A percentile compares a stretch with the other conserved stretches of the same genome.
phyloP scores from a whole-genome alignment of 2,888 invertebrate genomes.

The Diaprepes abbreviatus region DNA sequence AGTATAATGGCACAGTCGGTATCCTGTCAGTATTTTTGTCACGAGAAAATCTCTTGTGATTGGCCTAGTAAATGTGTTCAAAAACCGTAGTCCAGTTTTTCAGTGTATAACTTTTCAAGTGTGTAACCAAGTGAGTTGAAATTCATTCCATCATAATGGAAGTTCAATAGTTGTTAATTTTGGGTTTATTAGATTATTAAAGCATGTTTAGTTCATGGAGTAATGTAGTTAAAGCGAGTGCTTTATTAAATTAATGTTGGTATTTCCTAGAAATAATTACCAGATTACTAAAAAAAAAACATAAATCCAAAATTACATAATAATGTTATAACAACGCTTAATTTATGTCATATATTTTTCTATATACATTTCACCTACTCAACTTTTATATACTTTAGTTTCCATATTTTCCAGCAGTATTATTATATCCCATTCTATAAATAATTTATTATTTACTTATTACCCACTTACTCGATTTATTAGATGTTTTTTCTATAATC shows the following conservation, averaged over 20 bases:
- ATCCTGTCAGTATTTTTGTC: no score
- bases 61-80: no score
- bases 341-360: neutral
- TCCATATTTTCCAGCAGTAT: neutral
- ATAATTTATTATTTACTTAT: neutral
- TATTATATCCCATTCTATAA: neutral
- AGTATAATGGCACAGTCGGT: no score
- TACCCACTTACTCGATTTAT: neutral
- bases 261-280: neutral
- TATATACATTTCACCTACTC: neutral
- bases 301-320: neutral
- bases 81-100: no score
- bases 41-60: no score
- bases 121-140: no score
- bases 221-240: neutral
- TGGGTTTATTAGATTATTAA: constrained; percentile 3
- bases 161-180: neutral
- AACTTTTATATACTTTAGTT: neutral
- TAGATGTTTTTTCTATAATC: neutral
- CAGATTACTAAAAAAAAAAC: neutral
- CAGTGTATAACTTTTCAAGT: no score
- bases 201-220: neutral
- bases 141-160: neutral
- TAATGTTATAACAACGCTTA: neutral
- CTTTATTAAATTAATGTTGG: neutral